These are phyloP conservation scores for Casuarius casuarius DNA, from an alignment of 2,113 vertebrate genomes.

Conservation along the genomic window DNA sequence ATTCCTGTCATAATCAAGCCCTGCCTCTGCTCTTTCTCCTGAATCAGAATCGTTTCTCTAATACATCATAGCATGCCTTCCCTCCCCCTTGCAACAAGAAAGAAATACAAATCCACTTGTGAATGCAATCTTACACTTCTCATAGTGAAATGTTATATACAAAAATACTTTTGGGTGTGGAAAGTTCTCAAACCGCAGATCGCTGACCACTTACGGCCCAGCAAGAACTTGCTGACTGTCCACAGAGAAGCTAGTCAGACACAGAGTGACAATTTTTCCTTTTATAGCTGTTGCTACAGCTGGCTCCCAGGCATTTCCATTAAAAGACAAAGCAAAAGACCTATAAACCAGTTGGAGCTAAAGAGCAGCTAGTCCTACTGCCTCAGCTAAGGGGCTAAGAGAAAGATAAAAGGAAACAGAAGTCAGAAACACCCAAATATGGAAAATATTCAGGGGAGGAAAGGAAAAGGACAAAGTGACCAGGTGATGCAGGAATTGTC, in stretches of 20 bases:
- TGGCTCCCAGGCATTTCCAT: background rate
- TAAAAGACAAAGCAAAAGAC: conserved; percentile 29
- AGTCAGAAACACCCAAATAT: background rate
- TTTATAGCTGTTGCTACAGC: conserved; percentile 51
- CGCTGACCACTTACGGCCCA: background rate
- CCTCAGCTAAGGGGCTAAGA: background rate
- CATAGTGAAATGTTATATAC: background rate
- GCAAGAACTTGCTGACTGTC: background rate
- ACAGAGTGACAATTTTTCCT: conserved; percentile 21
- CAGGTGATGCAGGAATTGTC: background rate
- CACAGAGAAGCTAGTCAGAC: background rate
- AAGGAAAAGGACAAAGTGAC: background rate
- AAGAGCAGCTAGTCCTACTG: background rate
- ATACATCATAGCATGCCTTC: background rate
- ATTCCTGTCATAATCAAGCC: background rate
- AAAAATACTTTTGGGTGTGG: conserved; percentile 16
- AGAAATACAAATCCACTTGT: background rate
- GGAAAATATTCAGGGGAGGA: background rate
- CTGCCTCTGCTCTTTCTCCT: background rate
- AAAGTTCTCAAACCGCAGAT: background rate
- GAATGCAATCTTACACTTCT: background rate
- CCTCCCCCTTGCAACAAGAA: background rate
- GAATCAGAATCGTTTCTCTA: background rate
- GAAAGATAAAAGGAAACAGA: background rate
- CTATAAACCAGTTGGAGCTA: conserved; percentile 39